These are phyloP conservation scores for Pollenia angustigena DNA, from an alignment of 2,888 invertebrate genomes.

Conservation along the genomic window DNA sequence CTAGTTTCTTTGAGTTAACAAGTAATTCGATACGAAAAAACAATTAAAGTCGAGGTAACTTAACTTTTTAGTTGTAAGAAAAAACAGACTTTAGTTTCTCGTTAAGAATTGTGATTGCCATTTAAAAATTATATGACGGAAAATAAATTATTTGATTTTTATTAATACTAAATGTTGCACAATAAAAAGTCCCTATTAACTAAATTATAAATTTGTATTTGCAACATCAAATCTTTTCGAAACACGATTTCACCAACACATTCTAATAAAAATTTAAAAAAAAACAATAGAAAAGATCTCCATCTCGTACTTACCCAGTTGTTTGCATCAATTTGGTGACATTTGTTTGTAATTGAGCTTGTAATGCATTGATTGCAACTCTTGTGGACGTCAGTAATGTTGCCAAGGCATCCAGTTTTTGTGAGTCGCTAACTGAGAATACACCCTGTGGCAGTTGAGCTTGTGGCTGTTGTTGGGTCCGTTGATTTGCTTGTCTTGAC, in stretches of 20 bases:
- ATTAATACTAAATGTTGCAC: too few species aligned
- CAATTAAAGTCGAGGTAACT: too few species aligned
- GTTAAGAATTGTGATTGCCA: not conserved
- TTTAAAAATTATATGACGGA: not conserved
- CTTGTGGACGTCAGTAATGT: slow-evolving; percentile 79
- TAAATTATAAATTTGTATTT: not conserved
- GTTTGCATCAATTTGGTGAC: slow-evolving; percentile 76
- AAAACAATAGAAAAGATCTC: not conserved
- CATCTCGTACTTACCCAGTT: slow-evolving; percentile 77
- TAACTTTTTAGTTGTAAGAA: too few species aligned
- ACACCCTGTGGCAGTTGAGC: slow-evolving; percentile 40
- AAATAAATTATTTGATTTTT: not conserved
- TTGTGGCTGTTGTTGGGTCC: slow-evolving; percentile 30
- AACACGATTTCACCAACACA: not conserved
- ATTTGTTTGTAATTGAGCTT: slow-evolving; percentile 71
- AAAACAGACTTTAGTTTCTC: too few species aligned
- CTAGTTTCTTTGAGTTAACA: too few species aligned
- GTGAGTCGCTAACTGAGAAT: slow-evolving; percentile 58
- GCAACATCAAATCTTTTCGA: not conserved
- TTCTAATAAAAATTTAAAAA: not conserved
- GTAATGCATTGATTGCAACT: slow-evolving; percentile 73
- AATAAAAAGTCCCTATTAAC: too few species aligned
- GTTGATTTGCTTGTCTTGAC: slow-evolving; percentile 70
- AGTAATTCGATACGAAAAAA: too few species aligned
- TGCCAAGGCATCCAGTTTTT: slow-evolving; percentile 78